Percentiles rank a stretch among this genome's conserved stretches.
phyloP scores from a whole-genome alignment of 1,140 invertebrate genomes.

The Lucilia sericata region DNA sequence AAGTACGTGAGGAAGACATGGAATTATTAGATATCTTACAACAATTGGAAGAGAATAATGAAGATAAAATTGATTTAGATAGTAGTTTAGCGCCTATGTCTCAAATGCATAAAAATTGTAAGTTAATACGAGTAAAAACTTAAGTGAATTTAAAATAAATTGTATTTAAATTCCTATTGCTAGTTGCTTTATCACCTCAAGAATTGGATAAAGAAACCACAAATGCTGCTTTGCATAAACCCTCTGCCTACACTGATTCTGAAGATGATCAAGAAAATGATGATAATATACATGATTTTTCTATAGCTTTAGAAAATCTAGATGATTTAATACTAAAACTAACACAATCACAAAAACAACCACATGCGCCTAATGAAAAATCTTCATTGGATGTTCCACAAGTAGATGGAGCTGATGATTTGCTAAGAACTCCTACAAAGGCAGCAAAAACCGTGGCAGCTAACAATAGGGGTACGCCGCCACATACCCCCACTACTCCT shows the following conservation, averaged over 20 bases:
- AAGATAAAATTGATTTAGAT: constrained; percentile 73
- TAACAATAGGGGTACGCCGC: constrained; percentile 45
- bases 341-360: constrained; percentile 52
- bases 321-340: constrained; percentile 68
- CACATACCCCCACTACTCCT: constrained; percentile 55
- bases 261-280: constrained; percentile 53
- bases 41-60: constrained; percentile 67
- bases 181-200: constrained; percentile 57
- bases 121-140: neutral
- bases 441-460: constrained; percentile 18
- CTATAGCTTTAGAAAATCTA: constrained; percentile 73
- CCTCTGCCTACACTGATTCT: constrained; percentile 48
- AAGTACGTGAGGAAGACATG: constrained; percentile 67
- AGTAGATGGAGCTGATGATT: constrained; percentile 63
- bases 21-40: constrained; percentile 70
- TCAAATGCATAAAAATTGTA: constrained; percentile 64
- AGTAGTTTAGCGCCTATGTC: constrained; percentile 73
- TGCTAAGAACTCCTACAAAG: constrained; percentile 57
- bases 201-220: constrained; percentile 53
- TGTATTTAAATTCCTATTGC: neutral
- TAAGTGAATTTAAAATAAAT: too few relatives aligned
- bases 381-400: constrained; percentile 51
- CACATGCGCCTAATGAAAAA: neutral
- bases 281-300: constrained; percentile 61
- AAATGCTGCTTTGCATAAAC: constrained; percentile 48